Evolutionary conservation across 2,888 invertebrate species (phyloP), one percentile per base, ranked within the genome.

Genomic region (Caenorhabditis uteleia): DNA sequence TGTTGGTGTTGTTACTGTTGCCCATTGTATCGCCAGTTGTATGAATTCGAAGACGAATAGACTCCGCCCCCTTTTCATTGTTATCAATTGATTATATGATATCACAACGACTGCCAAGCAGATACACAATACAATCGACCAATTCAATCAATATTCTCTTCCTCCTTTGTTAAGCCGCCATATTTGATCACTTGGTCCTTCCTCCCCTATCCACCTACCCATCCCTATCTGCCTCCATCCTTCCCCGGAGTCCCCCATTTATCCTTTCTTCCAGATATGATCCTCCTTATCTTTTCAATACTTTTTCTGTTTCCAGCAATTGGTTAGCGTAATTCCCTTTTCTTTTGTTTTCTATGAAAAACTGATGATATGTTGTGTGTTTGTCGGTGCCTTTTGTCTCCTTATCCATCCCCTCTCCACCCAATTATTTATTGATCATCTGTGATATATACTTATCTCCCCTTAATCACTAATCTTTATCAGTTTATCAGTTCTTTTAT

Each of bases 1-100:
- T 83, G 83, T 55, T 83, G 83, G 83, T 83, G 83, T 56, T 83
- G 83, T 59, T 83, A 73, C 67, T 83, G 83, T 62, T 83, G 83
- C 61, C 83, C 83, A 21, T 58, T 83, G 8, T 83, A 83, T 71
- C 80, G 80, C 48, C 75, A 75, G 54, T 58, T 82, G 31, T 79
- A 80, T 67, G 80, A 80, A 39, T 72, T 70, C 57, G 80, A 80
- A 42, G 73, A 79, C 31, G 75, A 75, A 65, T 60, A 65, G 39
- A 48, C 26, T 29, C 36, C 16, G 5, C 23, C 20, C 4, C 6
- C 34, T 31, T 31, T 31, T 43, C 39, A 0, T 25, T 20, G 29
- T 40, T 39, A 18, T n/a, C 27, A 29, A 18, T 21, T 42, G 20
- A 31, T 36, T 27, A 18, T 1, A 20, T 10, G 23, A 21, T 23